These are phyloP conservation scores for Diprion similis DNA, from an alignment of 1,140 invertebrate genomes.

Conservation along the genomic window DNA sequence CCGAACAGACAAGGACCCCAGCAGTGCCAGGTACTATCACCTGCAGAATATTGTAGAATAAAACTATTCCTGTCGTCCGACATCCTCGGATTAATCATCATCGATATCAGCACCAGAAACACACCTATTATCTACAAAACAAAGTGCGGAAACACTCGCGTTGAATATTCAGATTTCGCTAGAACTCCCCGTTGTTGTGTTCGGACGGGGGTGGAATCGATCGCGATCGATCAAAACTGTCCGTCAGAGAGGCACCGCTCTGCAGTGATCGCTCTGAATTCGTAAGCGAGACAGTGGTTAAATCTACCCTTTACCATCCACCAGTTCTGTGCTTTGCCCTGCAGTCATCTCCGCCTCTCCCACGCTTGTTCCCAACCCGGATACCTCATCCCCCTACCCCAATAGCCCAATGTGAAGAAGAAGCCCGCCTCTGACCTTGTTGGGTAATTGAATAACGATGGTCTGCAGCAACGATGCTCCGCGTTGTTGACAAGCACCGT, in stretches of 20 bases:
- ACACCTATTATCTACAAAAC: slow-evolving; percentile 22
- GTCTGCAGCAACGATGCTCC: slow-evolving; percentile 26
- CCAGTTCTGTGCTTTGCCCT: slow-evolving; percentile 30
- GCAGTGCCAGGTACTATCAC: slow-evolving; percentile 71
- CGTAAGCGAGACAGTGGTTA: too few relatives aligned
- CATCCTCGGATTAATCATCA: neutral
- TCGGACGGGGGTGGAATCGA: neutral
- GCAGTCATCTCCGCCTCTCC: slow-evolving; percentile 24
- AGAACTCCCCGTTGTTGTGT: too few relatives aligned
- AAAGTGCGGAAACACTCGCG: slow-evolving; percentile 31
- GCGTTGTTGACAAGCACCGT: slow-evolving; percentile 49
- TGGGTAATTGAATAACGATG: slow-evolving; percentile 55
- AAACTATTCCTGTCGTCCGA: slow-evolving; percentile 19
- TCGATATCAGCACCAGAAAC: neutral
- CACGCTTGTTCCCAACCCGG: neutral
- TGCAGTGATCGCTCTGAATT: too few relatives aligned
- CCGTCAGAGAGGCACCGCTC: neutral
- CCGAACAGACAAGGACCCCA: slow-evolving; percentile 82
- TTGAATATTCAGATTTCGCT: slow-evolving; percentile 51
- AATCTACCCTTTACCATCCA: slow-evolving; percentile 29
- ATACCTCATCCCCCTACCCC: slow-evolving; percentile 9
- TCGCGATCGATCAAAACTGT: neutral
- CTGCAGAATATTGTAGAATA: neutral
- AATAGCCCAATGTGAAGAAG: slow-evolving; percentile 19
- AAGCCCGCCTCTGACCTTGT: slow-evolving; percentile 37